These are phyloP conservation scores for fruit fly (Drosophila melanogaster) DNA, from an alignment of 1,140 invertebrate species.

Conservation along the genomic window Release_6_plus_ISO1_MT NC_004354.4:20521501-20522000, in stretches of 20 bases:
- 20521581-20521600: too few species aligned
- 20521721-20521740: constrained; percentile 74
- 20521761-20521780: constrained; percentile 77
- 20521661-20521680: constrained; percentile 57
- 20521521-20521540: too few species aligned
- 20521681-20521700: constrained; percentile 75
- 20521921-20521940: constrained; percentile 58
- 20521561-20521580: too few species aligned
- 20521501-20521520: too few species aligned
- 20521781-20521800: constrained; percentile 74
- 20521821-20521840: constrained; percentile 70
- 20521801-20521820: constrained; percentile 61
- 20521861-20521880: constrained; percentile 64
- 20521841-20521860: constrained; percentile 53
- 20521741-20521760: constrained; percentile 61
- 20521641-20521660: constrained; percentile 82
- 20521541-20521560: too few species aligned
- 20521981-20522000: constrained; percentile 57
- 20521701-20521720: constrained; percentile 66
- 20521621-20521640: constrained; percentile 89
- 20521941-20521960: constrained; percentile 75
- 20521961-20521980: constrained; percentile 53
- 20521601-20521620: too few species aligned
- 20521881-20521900: constrained; percentile 58
- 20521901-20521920: constrained; percentile 36